phyloP scores from a whole-genome alignment of 2,113 vertebrate genomes.

The Sprattus sprattus region DNA sequence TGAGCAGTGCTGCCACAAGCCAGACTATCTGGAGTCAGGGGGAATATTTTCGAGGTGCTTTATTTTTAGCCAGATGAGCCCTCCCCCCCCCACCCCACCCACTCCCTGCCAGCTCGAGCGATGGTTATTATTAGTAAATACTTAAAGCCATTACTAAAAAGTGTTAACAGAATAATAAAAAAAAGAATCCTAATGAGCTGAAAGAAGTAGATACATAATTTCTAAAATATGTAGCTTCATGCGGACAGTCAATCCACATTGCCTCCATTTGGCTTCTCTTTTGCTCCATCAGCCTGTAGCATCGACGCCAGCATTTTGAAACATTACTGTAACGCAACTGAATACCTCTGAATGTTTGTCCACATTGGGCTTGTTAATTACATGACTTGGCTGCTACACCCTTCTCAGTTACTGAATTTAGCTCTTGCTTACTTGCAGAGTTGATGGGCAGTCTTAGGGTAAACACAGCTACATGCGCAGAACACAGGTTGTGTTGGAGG shows the following conservation, averaged over 20 bases:
- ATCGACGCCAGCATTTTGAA: neutral
- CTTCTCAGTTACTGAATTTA: conserved; percentile 56
- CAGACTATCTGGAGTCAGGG: conserved; percentile 96
- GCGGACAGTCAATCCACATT: neutral
- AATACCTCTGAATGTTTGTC: conserved; percentile 60
- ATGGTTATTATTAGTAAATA: conserved; percentile 83
- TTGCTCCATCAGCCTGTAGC: neutral
- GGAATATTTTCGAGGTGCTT: conserved; percentile 89
- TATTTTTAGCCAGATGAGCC: conserved; percentile 86
- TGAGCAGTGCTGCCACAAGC: conserved; percentile 77
- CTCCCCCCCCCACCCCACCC: conserved; percentile 42
- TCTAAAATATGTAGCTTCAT: neutral
- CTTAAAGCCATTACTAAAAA: conserved; percentile 69
- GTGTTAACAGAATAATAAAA: conserved; percentile 67
- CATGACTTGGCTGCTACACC: conserved; percentile 53
- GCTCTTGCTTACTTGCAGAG: conserved; percentile 35
- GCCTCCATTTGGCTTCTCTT: neutral
- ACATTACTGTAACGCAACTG: conserved; percentile 55
- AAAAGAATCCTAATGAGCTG: conserved; percentile 45
- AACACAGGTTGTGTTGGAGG: neutral
- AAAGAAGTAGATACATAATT: conserved; percentile 6
- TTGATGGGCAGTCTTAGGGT: conserved; percentile 41
- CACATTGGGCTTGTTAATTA: conserved; percentile 59
- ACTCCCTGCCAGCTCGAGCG: conserved; percentile 68
- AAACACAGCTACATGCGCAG: conserved; percentile 34